These are phyloP conservation scores for Petrocephalus microphthalmus DNA, from an alignment of 2,113 vertebrate species.

Conservation along the genomic window DNA sequence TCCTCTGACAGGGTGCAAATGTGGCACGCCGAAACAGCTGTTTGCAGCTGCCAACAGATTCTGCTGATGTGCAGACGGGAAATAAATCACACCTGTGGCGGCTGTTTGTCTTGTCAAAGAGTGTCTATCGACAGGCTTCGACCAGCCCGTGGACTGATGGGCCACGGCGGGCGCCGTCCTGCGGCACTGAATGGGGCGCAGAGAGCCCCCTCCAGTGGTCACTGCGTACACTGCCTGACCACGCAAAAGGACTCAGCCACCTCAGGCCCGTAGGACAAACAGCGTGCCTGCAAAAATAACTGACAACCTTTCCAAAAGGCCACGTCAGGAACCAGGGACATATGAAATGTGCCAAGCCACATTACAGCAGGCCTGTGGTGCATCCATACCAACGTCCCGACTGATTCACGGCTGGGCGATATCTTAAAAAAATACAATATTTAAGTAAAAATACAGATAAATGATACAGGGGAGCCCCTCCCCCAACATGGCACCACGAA, in stretches of 20 bases:
- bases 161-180: neutral
- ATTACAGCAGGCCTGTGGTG: neutral
- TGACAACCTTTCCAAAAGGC: neutral
- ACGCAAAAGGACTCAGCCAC: neutral
- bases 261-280: neutral
- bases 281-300: neutral
- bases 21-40: constrained; percentile 5
- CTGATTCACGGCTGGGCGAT: neutral
- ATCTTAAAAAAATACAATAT: neutral
- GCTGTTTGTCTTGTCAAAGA: neutral
- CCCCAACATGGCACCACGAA: no score
- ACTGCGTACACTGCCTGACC: neutral
- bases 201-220: neutral
- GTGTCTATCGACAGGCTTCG: neutral
- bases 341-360: neutral
- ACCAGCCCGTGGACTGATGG: neutral
- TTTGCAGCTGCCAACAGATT: neutral
- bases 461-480: no score
- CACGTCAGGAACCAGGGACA: neutral
- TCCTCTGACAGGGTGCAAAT: constrained; percentile 1
- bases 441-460: neutral
- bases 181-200: neutral
- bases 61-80: neutral
- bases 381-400: neutral
- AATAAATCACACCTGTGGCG: neutral